Evolutionary conservation across 1,140 invertebrate genomes (phyloP).

Genomic region (Sitodiplosis mosellana): DNA sequence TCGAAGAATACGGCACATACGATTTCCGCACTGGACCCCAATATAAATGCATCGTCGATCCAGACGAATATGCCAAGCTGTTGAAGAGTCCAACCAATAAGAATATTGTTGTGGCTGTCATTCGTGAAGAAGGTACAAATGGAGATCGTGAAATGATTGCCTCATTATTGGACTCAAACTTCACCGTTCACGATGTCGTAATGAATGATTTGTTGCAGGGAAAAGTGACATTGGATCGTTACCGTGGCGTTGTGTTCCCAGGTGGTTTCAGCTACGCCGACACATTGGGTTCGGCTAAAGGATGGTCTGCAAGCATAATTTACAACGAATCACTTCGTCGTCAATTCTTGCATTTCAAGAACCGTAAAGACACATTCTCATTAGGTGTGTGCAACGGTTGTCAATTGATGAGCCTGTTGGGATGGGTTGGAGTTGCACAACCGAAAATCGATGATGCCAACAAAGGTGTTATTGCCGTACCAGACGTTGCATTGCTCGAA

Average conservation of each 20-base stretch:
- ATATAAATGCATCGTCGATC: conserved; percentile 52
- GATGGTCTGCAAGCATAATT: conserved; percentile 84
- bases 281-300: conserved; percentile 90
- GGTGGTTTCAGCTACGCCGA: conserved; percentile 98
- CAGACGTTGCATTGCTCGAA: conserved; percentile 58
- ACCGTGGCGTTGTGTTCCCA: conserved; percentile 82
- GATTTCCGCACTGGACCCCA: conserved; percentile 36
- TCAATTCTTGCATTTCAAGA: conserved; percentile 55
- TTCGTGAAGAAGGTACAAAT: conserved; percentile 93
- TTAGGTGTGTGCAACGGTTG: conserved; percentile 96
- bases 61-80: conserved; percentile 28
- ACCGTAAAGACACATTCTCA: conserved; percentile 73
- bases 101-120: conserved; percentile 61
- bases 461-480: conserved; percentile 18
- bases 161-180: conserved; percentile 77
- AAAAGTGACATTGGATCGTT: conserved; percentile 51
- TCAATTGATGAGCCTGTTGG: conserved; percentile 79
- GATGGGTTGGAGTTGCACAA: conserved; percentile 46
- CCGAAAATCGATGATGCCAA: conserved; percentile 3
- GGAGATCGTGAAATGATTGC: conserved; percentile 95
- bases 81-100: conserved; percentile 17
- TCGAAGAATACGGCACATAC: conserved; percentile 53
- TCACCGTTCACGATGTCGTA: conserved; percentile 81
- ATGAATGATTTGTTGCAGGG: conserved; percentile 70
- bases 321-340: conserved; percentile 43